Evolutionary conservation across 2,797 vertebrate species (phyloP), one percentile per base, ranked within the genome.

Genomic region (Tenualosa thibaudeaui): DNA sequence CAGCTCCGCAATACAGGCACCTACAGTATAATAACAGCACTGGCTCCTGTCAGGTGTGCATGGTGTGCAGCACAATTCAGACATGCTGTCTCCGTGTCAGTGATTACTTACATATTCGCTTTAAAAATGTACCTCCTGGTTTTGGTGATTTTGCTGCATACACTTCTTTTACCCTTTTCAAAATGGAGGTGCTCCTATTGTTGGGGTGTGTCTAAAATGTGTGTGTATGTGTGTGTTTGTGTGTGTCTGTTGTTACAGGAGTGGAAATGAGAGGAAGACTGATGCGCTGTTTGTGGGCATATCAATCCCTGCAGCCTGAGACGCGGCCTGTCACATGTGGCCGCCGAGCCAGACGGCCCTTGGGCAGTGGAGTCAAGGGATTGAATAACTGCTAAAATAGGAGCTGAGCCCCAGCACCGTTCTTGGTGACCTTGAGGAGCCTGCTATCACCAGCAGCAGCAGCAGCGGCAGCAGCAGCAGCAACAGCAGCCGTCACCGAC

Each of bases 371-470:
- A 89, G 89, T 90, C 90, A 89, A 89, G 89, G 90, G 90, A 89
- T 92, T 81, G 71, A 91, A 91, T 93, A 90, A 91, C 89, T 86
- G 85, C 91, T 92, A 92, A 93, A 93, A 92, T 87, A 87, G 89
- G 91, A 92, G 91, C 91, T 91, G 84, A 83, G 90, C 78, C 71
- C 81, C 84, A 75, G 86, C 37, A 40, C 85, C 86, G 89, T 92
- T 89, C 85, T 84, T 84, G 84, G 83, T 90, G 91, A 93, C 92
- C 92, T 90, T 92, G 86, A 91, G 85, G 85, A 87, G 86, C 65
- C 82, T 86, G 10, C 50, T 13, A 62, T 22, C 26, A 37, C n/a
- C 24, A 31, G 26, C 62, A 26, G 3, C n/a, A 26, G 6, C 62
- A 56, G 54, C 31, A 40, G 15, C 68, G 2, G n/a, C n/a, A 0